A percentile compares a stretch with the other conserved stretches of the same genome.
These are phyloP conservation scores for Numida meleagris DNA, from an alignment of 2,113 vertebrate genomes.

Conservation along the genomic window DNA sequence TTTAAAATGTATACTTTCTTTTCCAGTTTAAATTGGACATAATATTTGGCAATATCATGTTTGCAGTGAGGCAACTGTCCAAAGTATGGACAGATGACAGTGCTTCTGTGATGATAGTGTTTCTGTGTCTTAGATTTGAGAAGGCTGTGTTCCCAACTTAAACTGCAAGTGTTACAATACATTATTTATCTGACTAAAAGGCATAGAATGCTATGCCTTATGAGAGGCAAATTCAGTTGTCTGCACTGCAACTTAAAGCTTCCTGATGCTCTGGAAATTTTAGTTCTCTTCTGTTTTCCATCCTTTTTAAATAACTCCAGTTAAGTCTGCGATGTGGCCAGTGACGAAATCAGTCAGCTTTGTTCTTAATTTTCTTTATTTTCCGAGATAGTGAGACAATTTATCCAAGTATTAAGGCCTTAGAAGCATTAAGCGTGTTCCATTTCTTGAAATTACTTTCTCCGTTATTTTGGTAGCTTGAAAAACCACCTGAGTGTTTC, in stretches of 20 bases:
- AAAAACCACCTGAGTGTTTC: background rate
- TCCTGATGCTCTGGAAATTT: background rate
- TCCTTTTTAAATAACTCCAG: background rate
- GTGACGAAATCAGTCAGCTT: background rate
- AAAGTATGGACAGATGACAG: background rate
- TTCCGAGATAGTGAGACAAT: background rate
- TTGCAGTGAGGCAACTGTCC: background rate
- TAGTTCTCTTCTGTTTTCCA: background rate
- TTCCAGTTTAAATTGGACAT: background rate
- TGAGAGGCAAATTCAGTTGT: background rate
- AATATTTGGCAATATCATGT: background rate
- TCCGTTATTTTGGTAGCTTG: background rate
- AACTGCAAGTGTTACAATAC: background rate
- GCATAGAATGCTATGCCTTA: background rate
- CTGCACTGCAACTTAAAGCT: background rate
- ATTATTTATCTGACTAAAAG: background rate
- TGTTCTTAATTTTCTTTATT: background rate
- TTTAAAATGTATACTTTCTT: background rate
- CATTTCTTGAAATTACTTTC: background rate
- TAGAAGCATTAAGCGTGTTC: background rate
- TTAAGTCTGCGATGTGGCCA: background rate
- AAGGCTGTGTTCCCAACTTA: background rate
- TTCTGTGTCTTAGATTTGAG: background rate
- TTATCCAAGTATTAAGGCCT: accelerated
- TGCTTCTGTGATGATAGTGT: background rate